Evolutionary conservation across 2,113 vertebrate genomes (phyloP), one percentile per base, ranked within the genome.

Genomic region (Gasterosteus nipponicus): DNA sequence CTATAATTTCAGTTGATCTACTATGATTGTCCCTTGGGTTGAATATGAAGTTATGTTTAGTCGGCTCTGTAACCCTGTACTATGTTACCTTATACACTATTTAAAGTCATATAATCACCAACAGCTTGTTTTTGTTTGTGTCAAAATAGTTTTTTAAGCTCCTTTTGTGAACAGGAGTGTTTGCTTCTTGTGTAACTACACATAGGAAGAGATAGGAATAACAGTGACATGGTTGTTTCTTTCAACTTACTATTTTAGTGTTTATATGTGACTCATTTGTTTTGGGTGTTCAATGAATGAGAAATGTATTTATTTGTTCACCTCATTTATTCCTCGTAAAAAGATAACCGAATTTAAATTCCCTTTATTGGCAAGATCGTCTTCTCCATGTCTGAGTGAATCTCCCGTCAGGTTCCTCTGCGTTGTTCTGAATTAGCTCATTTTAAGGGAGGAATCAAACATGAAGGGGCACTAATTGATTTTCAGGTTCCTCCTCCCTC

Each of bases 401-500:
- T 62, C 29, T 39, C 39, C 19, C 7, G 15, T 29, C 16, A 26
- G 54, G 46, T 56, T 5, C 18, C 14, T 67, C 46, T 47, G 31
- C 57, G 53, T 57, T 54, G 5, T 39, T 35, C 10, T 33, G 10
- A 75, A 60, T 26, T 29, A 22, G 26, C 22, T 35, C 15, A 60
- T 69, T 75, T 73, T 47, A 31, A 56, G 69, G 39, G 9, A 70
- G 14, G 33, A 61, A 49, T 75, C 1, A 1, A 67, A 44, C 26
- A 68, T 80, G 44, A 75, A 71, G 41, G 8, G 16, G 0, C 22
- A 46, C 69, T 73, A 57, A 86, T 78, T 83, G 64, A 80, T 77
- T 72, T 58, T 66, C 11, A 83, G 62, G 22, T 80, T 76, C 73
- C 71, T 73, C 54, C 64, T 86, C 78, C 75, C 60, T 81, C 15